Evolutionary conservation across 2,113 vertebrate genomes (phyloP).

Genomic region (Peromyscus californicus): DNA sequence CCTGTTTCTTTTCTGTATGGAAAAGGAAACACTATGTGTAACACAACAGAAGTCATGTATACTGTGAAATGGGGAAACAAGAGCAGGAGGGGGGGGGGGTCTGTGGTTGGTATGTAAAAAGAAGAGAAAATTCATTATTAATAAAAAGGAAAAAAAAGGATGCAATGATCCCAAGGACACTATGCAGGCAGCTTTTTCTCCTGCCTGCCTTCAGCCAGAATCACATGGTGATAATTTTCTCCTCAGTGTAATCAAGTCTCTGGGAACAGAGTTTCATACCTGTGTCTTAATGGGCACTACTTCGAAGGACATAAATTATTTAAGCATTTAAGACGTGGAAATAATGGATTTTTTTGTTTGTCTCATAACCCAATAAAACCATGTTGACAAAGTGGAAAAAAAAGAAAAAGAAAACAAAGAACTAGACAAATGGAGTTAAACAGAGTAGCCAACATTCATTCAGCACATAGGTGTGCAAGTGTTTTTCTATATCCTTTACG

Average conservation of each 20-base stretch:
- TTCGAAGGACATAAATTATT: not conserved
- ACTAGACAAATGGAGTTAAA: not conserved
- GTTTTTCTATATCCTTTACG: not conserved
- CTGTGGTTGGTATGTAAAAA: too few species aligned
- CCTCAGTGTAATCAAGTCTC: not conserved
- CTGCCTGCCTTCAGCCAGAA: not conserved
- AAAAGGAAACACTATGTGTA: not conserved
- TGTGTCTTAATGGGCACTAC: not conserved
- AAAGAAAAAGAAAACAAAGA: not conserved
- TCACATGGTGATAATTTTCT: not conserved
- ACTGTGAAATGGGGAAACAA: not conserved
- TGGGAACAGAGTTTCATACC: constrained; percentile 5
- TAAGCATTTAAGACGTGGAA: not conserved
- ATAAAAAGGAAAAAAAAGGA: not conserved
- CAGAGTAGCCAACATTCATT: not conserved
- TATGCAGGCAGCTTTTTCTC: fast-evolving
- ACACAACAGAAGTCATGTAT: constrained; percentile 1
- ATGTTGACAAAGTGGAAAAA: not conserved
- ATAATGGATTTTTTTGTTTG: constrained; percentile 48
- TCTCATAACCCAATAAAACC: constrained; percentile 11
- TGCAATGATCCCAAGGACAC: not conserved
- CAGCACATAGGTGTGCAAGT: not conserved
- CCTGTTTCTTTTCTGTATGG: not conserved
- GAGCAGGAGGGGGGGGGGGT: not conserved
- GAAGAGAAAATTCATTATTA: too few species aligned